phyloP scores from a whole-genome alignment of 2,797 vertebrate genomes.

The Enteromius afrohamiltoni region DNA sequence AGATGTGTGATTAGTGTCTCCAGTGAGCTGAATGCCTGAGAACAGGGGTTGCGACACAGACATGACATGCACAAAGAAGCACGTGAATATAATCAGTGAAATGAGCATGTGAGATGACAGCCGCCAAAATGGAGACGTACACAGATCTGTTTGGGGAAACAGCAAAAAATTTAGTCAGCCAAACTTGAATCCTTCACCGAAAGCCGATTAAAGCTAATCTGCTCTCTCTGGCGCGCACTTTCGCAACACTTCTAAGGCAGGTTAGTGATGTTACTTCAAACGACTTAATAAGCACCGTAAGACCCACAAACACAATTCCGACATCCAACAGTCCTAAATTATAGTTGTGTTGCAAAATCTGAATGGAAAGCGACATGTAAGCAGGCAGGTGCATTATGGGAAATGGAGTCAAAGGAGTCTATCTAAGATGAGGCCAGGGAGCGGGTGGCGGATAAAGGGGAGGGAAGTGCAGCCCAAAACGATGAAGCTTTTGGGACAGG shows the following conservation, averaged over 20 bases:
- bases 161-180: conserved; percentile 30
- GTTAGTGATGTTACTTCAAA: conserved; percentile 7
- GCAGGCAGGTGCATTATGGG: conserved; percentile 30
- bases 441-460: not conserved
- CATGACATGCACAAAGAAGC: conserved; percentile 28
- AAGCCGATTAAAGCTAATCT: conserved; percentile 26
- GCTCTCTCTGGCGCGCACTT: conserved; percentile 9
- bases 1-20: conserved; percentile 13
- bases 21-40: conserved; percentile 14
- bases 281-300: not conserved
- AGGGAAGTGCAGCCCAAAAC: conserved; percentile 16
- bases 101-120: conserved; percentile 19
- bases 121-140: not conserved
- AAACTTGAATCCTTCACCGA: conserved; percentile 21
- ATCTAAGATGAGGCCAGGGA: conserved; percentile 6
- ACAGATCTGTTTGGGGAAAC: conserved; percentile 19
- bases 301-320: not conserved
- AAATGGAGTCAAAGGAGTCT: conserved; percentile 27
- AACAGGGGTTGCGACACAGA: conserved; percentile 21
- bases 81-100: conserved; percentile 11
- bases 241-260: not conserved
- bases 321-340: not conserved
- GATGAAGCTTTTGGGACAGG: conserved; percentile 26
- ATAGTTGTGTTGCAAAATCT: not conserved
- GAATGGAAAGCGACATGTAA: not conserved